A percentile compares a stretch with the other conserved stretches of the same genome.
phyloP scores from a whole-genome alignment of 2,888 invertebrate species.

The Ichneumoninae sp. region DNA sequence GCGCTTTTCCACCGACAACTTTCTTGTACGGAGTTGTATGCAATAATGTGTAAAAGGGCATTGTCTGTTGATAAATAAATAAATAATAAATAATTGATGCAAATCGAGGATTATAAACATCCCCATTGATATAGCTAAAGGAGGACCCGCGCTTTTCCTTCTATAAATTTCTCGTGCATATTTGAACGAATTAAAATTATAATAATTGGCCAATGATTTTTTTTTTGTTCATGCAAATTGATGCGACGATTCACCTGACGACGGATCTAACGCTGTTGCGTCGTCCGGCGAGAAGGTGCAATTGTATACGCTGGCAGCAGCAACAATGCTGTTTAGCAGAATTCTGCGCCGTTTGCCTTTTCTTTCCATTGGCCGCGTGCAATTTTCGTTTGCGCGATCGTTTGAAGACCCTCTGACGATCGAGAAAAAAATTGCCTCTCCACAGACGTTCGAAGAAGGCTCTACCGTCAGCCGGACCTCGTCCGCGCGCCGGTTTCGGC shows the following conservation, averaged over 20 bases:
- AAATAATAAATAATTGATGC: background rate
- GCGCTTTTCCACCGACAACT: background rate
- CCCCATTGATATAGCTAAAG: background rate
- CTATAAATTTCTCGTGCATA: background rate
- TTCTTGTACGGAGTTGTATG: background rate
- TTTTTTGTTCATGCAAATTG: background rate
- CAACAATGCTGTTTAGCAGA: constrained; percentile 77
- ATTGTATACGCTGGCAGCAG: constrained; percentile 81
- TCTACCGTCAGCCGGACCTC: constrained; percentile 86
- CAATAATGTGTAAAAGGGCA: background rate
- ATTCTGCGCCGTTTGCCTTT: constrained; percentile 61
- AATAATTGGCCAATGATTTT: background rate
- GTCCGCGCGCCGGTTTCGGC: constrained; percentile 82
- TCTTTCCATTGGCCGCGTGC: constrained; percentile 76
- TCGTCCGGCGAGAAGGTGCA: constrained; percentile 81
- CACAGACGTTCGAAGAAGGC: constrained; percentile 90
- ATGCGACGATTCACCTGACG: constrained; percentile 78
- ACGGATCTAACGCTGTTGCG: constrained; percentile 80
- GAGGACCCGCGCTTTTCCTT: constrained; percentile 4
- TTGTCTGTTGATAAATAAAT: too few species aligned
- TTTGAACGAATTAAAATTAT: background rate
- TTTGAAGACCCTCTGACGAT: constrained; percentile 79
- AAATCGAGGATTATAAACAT: background rate
- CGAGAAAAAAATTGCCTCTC: constrained; percentile 87
- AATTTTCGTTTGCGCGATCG: constrained; percentile 79